Base-by-base conservation (phyloP, 1,140 invertebrate genomes). In the Scaptomyza graminum region DNA sequence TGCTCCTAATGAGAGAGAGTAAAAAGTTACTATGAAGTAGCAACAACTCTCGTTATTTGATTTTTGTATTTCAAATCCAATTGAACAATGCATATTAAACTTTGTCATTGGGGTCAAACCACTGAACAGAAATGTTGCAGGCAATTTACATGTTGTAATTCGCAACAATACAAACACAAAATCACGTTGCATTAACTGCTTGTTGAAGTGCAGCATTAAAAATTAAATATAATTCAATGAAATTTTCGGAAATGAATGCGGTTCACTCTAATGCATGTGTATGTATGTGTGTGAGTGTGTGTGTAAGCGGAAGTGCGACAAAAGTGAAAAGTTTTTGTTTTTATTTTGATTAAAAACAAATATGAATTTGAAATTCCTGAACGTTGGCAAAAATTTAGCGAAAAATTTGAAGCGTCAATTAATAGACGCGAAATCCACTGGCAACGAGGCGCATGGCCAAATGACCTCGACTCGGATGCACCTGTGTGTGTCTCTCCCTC, bases 191-290 rank as follows among this genome's bases (percentile, higher is more conserved):
- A 12, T 39, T n/a, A 52, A 43, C 28, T 46, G 43, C 50, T 12
- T 60, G 31, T 55, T 72, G 56, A 67, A 61, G 43, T 34, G 25
- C 37, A 34, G 51, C 62, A 75, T 75, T 75, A 66, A 66, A 66
- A 72, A 75, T 72, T 71, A 72, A 73, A 76, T 72, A 31, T 75
- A 66, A 75, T 72, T 55, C 69, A 67, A 57, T 68, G 69, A 73
- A 34, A 61, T 68, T 73, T 68, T 52, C 74, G 74, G 74, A 76
- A 76, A 76, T 76, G 62, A 73, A 68, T 59, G 74, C 43, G 74
- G 73, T 72, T 73, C 61, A 22, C 31, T n/a, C n/a, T 16, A 5
- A 3, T 18, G 46, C 50, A 49, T 43, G 1, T 31, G 16, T 18
- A 28, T 51, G 25, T 22, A 8, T 18, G 15, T 50, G 55, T 41